Percentiles rank a stretch among this genome's conserved stretches.
Evolutionary conservation across 2,888 invertebrate species (phyloP).

Genomic region (Endotricha flammealis): DNA sequence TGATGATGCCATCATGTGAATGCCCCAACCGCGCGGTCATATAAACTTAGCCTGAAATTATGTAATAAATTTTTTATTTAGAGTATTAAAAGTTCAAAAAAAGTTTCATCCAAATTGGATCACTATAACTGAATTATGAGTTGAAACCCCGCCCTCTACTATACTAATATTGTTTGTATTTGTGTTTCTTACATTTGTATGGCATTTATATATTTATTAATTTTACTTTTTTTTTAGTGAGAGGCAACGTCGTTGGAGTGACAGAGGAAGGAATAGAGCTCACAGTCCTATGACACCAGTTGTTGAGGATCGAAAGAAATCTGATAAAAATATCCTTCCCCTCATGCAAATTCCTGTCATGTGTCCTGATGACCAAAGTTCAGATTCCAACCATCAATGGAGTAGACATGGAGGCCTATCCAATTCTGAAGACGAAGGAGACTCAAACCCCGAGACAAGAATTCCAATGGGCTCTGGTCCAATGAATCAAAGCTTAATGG

Average conservation of each 20-base stretch:
- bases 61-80: no score
- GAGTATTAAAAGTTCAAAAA: no score
- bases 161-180: no score
- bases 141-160: no score
- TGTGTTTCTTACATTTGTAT: constrained; percentile 4
- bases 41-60: no score
- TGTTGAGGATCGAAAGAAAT: constrained; percentile 49
- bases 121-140: no score
- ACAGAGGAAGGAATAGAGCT: constrained; percentile 42
- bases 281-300: constrained; percentile 50
- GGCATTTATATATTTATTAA: constrained; percentile 17
- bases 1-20: no score
- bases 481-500: constrained; percentile 21
- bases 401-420: constrained; percentile 28
- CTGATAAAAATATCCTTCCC: constrained; percentile 42
- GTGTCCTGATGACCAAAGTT: constrained; percentile 43
- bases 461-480: constrained; percentile 20
- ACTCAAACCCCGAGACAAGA: constrained; percentile 18
- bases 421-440: constrained; percentile 39
- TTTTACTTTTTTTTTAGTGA: constrained; percentile 33
- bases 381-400: constrained; percentile 47
- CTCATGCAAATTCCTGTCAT: constrained; percentile 59
- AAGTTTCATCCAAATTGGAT: no score
- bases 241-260: constrained; percentile 53
- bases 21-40: no score